Evolutionary conservation across 2,113 vertebrate genomes (phyloP).

Genomic region (Gymnocephalus cernua): DNA sequence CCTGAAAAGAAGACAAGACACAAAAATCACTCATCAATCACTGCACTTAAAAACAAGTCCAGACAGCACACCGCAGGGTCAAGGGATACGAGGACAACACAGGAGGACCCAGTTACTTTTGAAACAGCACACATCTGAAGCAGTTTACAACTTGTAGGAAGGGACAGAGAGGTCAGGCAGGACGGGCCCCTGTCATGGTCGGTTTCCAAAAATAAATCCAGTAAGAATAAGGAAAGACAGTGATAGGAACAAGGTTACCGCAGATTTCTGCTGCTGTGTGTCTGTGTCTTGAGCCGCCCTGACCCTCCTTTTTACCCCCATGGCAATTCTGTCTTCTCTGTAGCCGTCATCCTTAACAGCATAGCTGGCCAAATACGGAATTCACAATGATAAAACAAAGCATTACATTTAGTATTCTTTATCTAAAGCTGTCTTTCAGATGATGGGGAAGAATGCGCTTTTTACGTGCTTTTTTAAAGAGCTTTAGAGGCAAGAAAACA

Average conservation of each 20-base stretch:
- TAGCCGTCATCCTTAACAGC: conserved; percentile 24
- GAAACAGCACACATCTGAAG: conserved; percentile 18
- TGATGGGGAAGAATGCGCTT: conserved; percentile 33
- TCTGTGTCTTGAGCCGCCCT: conserved; percentile 16
- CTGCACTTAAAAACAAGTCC: conserved; percentile 52
- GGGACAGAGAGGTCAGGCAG: conserved; percentile 51
- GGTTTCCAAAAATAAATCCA: conserved; percentile 75
- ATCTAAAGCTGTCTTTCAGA: conserved; percentile 60
- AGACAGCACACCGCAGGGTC: conserved; percentile 33
- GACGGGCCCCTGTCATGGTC: conserved; percentile 57
- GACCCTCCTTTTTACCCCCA: conserved; percentile 3
- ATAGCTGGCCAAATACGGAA: conserved; percentile 50
- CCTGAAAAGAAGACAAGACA: conserved; percentile 65
- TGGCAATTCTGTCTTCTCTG: conserved; percentile 38
- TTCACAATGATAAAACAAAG: conserved; percentile 62
- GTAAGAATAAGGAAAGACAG: conserved; percentile 47
- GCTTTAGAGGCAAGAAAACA: conserved; percentile 10
- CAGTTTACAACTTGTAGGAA: conserved; percentile 20
- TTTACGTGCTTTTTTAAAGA: conserved; percentile 40
- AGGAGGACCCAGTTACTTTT: conserved; percentile 3
- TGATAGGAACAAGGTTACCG: conserved; percentile 48
- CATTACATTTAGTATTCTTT: conserved; percentile 53
- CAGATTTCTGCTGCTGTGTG: conserved; percentile 33
- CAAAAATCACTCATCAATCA: conserved; percentile 55
- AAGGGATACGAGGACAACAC: conserved; percentile 28